phyloP scores from a whole-genome alignment of 2,888 invertebrate genomes.

The Oxyscelio sp. region DNA sequence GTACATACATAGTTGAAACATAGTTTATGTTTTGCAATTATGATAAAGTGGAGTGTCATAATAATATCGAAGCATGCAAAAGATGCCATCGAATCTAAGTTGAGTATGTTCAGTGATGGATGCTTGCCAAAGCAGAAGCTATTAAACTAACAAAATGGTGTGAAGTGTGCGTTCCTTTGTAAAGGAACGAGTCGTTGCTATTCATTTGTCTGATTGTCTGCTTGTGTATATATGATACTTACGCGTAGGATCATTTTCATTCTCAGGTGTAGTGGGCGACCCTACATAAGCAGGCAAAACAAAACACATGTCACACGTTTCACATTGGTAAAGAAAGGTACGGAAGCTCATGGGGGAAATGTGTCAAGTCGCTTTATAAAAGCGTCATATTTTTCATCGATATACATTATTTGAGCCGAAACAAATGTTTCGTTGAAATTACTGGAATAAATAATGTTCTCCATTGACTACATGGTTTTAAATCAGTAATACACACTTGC shows the following conservation, averaged over 20 bases:
- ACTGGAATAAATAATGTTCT: too few species aligned
- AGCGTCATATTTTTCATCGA: background rate
- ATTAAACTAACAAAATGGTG: slow-evolving; percentile 36
- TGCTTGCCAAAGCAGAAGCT: slow-evolving; percentile 57
- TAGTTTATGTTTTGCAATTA: too few species aligned
- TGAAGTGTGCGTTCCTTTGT: slow-evolving; percentile 32
- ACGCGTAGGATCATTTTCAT: slow-evolving; percentile 89
- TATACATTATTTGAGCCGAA: too few species aligned
- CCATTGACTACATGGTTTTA: too few species aligned
- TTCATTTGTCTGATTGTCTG: slow-evolving; percentile 65
- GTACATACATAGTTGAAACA: too few species aligned
- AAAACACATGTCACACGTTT: slow-evolving; percentile 88
- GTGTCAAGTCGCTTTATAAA: slow-evolving; percentile 38
- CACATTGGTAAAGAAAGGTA: slow-evolving; percentile 82
- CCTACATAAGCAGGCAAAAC: slow-evolving; percentile 89
- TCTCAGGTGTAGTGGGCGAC: slow-evolving; percentile 89
- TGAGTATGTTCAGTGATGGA: slow-evolving; percentile 51
- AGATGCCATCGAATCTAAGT: too few species aligned
- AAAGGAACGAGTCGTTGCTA: slow-evolving; percentile 48
- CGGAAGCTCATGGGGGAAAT: slow-evolving; percentile 52
- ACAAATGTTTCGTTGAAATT: too few species aligned
- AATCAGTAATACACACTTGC: too few species aligned
- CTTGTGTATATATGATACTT: slow-evolving; percentile 86
- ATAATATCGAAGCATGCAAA: too few species aligned
- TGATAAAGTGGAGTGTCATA: too few species aligned